phyloP scores from a whole-genome alignment of 37 sponge, comb jelly and placozoan genomes.

The Corticium candelabrum region DNA sequence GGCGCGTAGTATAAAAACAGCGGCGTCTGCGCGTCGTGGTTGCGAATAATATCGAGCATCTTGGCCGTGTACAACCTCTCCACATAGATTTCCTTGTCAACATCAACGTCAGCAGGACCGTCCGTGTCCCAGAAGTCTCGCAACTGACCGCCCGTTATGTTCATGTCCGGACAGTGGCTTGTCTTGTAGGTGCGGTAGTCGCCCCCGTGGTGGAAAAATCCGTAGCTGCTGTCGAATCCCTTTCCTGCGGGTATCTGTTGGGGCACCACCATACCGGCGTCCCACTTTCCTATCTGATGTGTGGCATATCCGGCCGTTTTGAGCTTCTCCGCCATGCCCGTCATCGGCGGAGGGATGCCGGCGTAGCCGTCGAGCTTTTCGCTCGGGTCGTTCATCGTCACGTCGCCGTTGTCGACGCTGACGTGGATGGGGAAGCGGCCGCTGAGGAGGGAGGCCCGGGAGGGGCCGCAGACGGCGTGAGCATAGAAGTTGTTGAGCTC shows the following conservation, averaged over 20 bases:
- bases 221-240: slow-evolving; percentile 33
- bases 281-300: slow-evolving; percentile 45
- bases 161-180: slow-evolving; percentile 2
- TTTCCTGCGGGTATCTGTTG: slow-evolving; percentile 19
- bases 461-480: slow-evolving; percentile 31
- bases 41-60: not conserved
- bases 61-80: slow-evolving; percentile 8
- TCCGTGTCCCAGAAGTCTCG: slow-evolving; percentile 17
- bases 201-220: slow-evolving; percentile 23
- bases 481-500: slow-evolving; percentile 34
- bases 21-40: slow-evolving; percentile 7
- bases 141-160: not conserved
- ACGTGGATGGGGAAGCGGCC: slow-evolving; percentile 43
- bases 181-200: slow-evolving; percentile 19
- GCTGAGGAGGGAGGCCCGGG: slow-evolving; percentile 34
- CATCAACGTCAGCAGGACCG: slow-evolving; percentile 13
- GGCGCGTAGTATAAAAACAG: slow-evolving; percentile 27
- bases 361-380: slow-evolving; percentile 23
- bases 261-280: slow-evolving; percentile 22
- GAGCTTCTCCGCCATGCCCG: slow-evolving; percentile 27
- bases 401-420: slow-evolving; percentile 14
- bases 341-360: slow-evolving; percentile 30
- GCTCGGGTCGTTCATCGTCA: slow-evolving; percentile 15
- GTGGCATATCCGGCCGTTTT: slow-evolving; percentile 27
- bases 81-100: not conserved